Percentiles rank a stretch among this genome's conserved stretches.
Conservation (phyloP, 2,888 invertebrate genomes). For the Drosophila buzzatii region DNA sequence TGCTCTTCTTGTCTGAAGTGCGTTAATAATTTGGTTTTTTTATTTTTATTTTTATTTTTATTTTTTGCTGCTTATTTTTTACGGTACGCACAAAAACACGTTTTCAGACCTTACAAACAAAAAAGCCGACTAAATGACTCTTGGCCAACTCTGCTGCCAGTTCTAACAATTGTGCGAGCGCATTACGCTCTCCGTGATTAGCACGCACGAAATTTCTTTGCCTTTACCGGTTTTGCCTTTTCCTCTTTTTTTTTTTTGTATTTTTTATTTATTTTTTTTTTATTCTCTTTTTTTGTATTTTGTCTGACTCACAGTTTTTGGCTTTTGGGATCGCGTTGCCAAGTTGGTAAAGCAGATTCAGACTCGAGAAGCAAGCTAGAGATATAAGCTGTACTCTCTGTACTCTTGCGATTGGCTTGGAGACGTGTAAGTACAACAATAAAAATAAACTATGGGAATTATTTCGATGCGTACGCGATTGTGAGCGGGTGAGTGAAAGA, state of each 20-base stretch:
- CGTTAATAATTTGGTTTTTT: constrained; percentile 40
- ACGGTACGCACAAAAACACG: constrained; percentile 53
- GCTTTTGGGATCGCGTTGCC: constrained; percentile 56
- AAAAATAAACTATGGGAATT: constrained; percentile 79
- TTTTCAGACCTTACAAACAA: constrained; percentile 36
- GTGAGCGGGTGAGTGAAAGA: not conserved
- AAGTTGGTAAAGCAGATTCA: constrained; percentile 33
- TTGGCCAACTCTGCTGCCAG: constrained; percentile 37
- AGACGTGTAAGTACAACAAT: constrained; percentile 78
- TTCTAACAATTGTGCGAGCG: constrained; percentile 39
- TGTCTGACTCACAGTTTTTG: constrained; percentile 61
- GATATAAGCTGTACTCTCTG: constrained; percentile 23
- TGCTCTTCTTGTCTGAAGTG: constrained; percentile 52
- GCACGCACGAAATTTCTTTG: constrained; percentile 70
- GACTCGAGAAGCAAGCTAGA: constrained; percentile 14
- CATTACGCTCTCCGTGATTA: constrained; percentile 47
- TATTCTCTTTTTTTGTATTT: constrained; percentile 6
- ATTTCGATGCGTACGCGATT: constrained; percentile 63
- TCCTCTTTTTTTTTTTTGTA: constrained; percentile 8
- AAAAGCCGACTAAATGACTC: constrained; percentile 35
- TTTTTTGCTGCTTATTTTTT: constrained; percentile 8
- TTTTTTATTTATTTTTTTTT: constrained; percentile 21
- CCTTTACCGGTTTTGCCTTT: constrained; percentile 70
- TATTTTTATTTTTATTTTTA: not conserved
- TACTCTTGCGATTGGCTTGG: constrained; percentile 48